A percentile compares a stretch with the other conserved stretches of the same genome.
Evolutionary conservation across 2,113 vertebrate genomes (phyloP).

Genomic region (Brachionichthys hirsutus): DNA sequence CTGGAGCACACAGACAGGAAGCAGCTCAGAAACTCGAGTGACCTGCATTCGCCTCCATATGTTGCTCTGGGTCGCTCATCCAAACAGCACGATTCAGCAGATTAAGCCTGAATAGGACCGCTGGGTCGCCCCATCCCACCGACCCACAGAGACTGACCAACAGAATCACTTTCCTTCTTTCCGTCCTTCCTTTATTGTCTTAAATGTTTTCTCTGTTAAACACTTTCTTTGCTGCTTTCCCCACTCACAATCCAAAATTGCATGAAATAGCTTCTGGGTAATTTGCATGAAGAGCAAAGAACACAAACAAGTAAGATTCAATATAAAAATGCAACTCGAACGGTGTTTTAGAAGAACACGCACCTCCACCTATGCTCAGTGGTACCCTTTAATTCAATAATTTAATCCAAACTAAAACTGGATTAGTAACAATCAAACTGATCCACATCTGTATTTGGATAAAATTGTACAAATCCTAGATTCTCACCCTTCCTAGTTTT

Average conservation of each 20-base stretch:
- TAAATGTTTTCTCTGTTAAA: neutral
- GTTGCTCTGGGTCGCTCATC: constrained; percentile 50
- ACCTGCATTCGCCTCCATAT: constrained; percentile 74
- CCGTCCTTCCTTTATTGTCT: constrained; percentile 1
- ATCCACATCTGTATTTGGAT: too few relatives aligned
- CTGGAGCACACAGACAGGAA: constrained; percentile 64
- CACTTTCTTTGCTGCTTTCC: neutral
- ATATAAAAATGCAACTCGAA: neutral
- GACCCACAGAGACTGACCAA: constrained; percentile 35
- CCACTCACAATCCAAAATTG: neutral
- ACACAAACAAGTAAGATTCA: constrained; percentile 1
- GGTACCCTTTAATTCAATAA: too few relatives aligned
- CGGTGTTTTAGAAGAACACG: too few relatives aligned
- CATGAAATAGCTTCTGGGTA: neutral
- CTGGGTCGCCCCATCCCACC: constrained; percentile 25
- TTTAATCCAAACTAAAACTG: too few relatives aligned
- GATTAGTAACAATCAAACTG: too few relatives aligned
- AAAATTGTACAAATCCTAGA: too few relatives aligned
- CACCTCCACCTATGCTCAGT: too few relatives aligned
- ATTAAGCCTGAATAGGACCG: constrained; percentile 61
- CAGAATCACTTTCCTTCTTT: neutral
- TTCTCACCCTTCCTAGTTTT: too few relatives aligned
- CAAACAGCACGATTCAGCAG: constrained; percentile 47
- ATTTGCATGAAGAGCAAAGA: constrained; percentile 31
- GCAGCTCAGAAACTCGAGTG: constrained; percentile 60